Evolutionary conservation across 1,140 invertebrate species (phyloP).

Genomic region (Meloidogyne hapla): DNA sequence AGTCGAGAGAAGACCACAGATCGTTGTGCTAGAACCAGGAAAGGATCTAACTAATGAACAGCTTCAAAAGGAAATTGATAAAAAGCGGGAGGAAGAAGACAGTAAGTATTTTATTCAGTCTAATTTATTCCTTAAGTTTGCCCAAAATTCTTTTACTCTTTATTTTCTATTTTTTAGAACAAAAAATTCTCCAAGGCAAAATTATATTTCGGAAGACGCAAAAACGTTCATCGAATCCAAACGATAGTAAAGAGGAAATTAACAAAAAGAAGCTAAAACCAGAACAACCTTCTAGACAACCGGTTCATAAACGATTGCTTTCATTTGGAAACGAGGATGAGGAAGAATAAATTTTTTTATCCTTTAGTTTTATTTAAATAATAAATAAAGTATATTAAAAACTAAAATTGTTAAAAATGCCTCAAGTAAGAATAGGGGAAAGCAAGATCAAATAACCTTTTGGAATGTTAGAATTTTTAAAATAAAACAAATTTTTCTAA

Average conservation of each 20-base stretch:
- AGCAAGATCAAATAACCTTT: neutral
- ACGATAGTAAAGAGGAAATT: conserved; percentile 19
- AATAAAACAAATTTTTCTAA: neutral
- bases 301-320: conserved; percentile 30
- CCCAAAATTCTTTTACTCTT: neutral
- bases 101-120: neutral
- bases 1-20: conserved; percentile 53
- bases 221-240: conserved; percentile 30
- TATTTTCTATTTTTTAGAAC: conserved; percentile 34
- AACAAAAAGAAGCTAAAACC: conserved; percentile 9
- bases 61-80: conserved; percentile 49
- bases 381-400: too few species aligned
- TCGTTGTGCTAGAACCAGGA: conserved; percentile 48
- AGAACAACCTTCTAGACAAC: conserved; percentile 14
- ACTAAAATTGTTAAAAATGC: too few species aligned
- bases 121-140: conserved; percentile 19
- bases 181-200: conserved; percentile 53
- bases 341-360: conserved; percentile 30
- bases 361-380: conserved; percentile 7
- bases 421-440: too few species aligned
- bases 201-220: conserved; percentile 57
- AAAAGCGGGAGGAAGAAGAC: conserved; percentile 51
- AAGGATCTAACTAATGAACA: conserved; percentile 49
- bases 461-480: neutral
- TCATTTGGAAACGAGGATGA: conserved; percentile 60